Evolutionary conservation across 2,113 vertebrate species (phyloP), one percentile per base, ranked within the genome.

Genomic region (Sakesphorus luctuosus): DNA sequence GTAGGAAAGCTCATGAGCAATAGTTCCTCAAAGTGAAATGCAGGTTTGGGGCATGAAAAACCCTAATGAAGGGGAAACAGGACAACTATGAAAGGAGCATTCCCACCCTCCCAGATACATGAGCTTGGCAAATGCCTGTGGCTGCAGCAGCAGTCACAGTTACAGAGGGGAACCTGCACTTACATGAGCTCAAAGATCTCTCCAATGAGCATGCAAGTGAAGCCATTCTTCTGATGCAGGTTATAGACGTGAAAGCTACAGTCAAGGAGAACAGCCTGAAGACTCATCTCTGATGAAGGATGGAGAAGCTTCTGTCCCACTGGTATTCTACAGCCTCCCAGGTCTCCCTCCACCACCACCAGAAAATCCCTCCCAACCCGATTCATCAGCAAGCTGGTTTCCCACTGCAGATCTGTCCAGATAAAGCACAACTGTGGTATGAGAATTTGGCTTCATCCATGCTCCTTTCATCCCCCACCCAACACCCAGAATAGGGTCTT

Each of bases 151-250:
- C 67, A 38, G 21, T 31, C 40, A 52, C 33, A 55, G 38, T 16
- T 53, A 29, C 9, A 40, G 44, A 61, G 13, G 4, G 18, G 26
- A 17, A 44, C 5, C 29, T 18, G 33, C 77, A 98, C 99, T 98
- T 98, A 99, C 99, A 99, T 98, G 79, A 99, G 98, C 93, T 99
- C 99, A 97, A 99, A 99, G 91, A 99, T 98, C 97, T 99, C 99
- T 73, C 99, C 99, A 25, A 99, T 97, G 65, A 99, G 98, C 99
- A 99, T 99, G 93, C 99, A 99, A 23, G 98, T 99, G 96, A 99
- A 99, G 93, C 99, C 99, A 98, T 99, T 99, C 98, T 99, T 99
- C 98, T 99, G 99, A 94, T 99, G 99, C 90, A 99, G 98, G 95
- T 99, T 99, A 98, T 99, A 99, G 85, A 99, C 97, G 98, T 99